Evolutionary conservation across 2,113 vertebrate species (phyloP).

Genomic region (Macrotus californicus): DNA sequence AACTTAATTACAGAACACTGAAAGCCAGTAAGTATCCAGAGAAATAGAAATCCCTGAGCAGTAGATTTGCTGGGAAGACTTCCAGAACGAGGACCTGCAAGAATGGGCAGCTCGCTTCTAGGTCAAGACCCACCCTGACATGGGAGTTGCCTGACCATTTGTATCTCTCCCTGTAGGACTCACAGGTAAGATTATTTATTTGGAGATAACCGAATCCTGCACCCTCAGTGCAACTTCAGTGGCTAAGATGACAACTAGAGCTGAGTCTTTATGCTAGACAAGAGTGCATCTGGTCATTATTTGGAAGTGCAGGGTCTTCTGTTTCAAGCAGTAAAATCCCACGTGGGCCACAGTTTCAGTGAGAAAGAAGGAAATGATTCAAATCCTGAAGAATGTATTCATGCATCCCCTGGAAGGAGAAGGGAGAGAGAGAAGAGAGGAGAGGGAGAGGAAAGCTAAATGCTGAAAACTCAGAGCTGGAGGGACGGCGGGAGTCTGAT

Average conservation of each 20-base stretch:
- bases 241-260: neutral
- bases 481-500: neutral
- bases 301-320: neutral
- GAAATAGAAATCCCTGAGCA: neutral
- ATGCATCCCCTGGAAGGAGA: neutral
- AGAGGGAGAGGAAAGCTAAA: neutral
- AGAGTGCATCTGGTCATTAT: conserved; percentile 18
- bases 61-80: neutral
- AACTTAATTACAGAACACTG: neutral
- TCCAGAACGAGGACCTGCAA: neutral
- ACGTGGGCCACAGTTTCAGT: conserved; percentile 33
- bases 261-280: neutral
- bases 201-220: neutral
- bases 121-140: neutral
- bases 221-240: neutral
- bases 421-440: neutral
- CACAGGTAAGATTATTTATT: conserved; percentile 5
- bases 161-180: neutral
- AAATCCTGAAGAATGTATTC: conserved; percentile 56
- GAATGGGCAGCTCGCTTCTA: neutral
- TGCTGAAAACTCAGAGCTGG: neutral
- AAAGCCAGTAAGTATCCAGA: neutral
- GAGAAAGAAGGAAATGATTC: conserved; percentile 57
- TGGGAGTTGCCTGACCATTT: neutral
- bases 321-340: conserved; percentile 56